Evolutionary conservation across 2,797 vertebrate genomes (phyloP).

Genomic region (Lithobates sylvaticus): DNA sequence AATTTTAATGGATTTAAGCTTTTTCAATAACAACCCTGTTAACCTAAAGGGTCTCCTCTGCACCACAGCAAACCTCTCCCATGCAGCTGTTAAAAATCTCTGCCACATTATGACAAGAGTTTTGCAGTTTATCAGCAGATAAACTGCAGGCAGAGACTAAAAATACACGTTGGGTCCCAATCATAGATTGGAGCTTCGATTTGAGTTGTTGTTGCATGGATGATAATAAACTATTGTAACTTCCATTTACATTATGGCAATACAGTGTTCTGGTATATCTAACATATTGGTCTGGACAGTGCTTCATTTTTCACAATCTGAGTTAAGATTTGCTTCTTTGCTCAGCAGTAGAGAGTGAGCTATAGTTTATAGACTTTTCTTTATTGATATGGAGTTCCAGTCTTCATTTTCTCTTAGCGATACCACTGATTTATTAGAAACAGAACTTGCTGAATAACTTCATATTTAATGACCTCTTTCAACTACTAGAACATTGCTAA

Average conservation of each 20-base stretch:
- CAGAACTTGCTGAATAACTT: slow-evolving; percentile 24
- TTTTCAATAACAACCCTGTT: too few relatives aligned
- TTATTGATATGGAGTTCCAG: slow-evolving; percentile 29
- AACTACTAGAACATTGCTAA: slow-evolving; percentile 20
- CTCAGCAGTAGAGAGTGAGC: neutral
- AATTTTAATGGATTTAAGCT: too few relatives aligned
- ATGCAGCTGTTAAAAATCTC: too few relatives aligned
- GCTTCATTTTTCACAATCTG: neutral
- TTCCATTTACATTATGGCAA: neutral
- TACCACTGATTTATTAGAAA: slow-evolving; percentile 39
- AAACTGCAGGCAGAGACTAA: too few relatives aligned
- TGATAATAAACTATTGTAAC: too few relatives aligned
- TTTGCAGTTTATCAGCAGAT: too few relatives aligned
- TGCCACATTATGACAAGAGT: too few relatives aligned
- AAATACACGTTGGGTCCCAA: too few relatives aligned
- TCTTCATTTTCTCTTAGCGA: slow-evolving; percentile 35
- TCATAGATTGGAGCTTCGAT: too few relatives aligned
- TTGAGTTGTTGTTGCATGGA: too few relatives aligned
- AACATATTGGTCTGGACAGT: neutral
- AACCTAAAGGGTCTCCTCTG: too few relatives aligned
- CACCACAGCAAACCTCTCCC: too few relatives aligned
- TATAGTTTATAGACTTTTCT: slow-evolving; percentile 34
- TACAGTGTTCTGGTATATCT: neutral
- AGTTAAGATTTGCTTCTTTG: neutral
- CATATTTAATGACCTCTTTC: slow-evolving; percentile 40